Evolutionary conservation across 2,888 invertebrate species (phyloP), one percentile per base, ranked within the genome.

Genomic region (Piscicola geometra): DNA sequence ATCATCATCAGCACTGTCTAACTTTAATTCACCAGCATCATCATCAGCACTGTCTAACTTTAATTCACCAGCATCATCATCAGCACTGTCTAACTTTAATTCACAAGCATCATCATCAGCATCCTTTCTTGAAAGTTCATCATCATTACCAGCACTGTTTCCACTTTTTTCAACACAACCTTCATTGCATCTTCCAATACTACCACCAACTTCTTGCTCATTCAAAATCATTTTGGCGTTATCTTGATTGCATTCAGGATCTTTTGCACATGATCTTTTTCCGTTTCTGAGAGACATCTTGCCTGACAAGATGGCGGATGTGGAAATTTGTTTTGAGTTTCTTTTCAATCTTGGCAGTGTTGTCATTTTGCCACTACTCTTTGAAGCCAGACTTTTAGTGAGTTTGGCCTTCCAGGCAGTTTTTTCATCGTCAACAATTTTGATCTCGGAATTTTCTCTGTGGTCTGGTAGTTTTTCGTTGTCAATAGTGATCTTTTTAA

Each of bases 271-370:
- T 67, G 30, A 67, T 28, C 35, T 28, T 67, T 67, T 67, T 67
- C 32, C 32, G 35, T 35, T 47, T 36, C 73, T 73, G 28, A 32
- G 52, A 1, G 60, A 64, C n/a, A 60, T 35, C 35, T 64, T 73
- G 25, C 56, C 28, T 18, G 30, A 56, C 18, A 60, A 36, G 32
- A 73, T 60, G 52, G 52, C 73, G 12, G 36, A n/a, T 33, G 73
- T 15, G 3, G 64, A 73, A n/a, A 60, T 21, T 35, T 72, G 72
- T 30, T 30, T 30, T 32, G 33, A 21, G 36, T 30, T 73, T 64
- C 72, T 72, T 32, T 72, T 72, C 30, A 41, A 35, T 21, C 72
- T 21, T 30, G 25, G 32, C 3, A 3, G n/a, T 56, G 60, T 25
- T 56, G 60, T n/a, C 25, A 56, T 3, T 21, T 56, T 56, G 3